A percentile compares a stretch with the other conserved stretches of the same genome.
Conservation (phyloP, 2,113 vertebrate species). For the Nerophis ophidion region DNA sequence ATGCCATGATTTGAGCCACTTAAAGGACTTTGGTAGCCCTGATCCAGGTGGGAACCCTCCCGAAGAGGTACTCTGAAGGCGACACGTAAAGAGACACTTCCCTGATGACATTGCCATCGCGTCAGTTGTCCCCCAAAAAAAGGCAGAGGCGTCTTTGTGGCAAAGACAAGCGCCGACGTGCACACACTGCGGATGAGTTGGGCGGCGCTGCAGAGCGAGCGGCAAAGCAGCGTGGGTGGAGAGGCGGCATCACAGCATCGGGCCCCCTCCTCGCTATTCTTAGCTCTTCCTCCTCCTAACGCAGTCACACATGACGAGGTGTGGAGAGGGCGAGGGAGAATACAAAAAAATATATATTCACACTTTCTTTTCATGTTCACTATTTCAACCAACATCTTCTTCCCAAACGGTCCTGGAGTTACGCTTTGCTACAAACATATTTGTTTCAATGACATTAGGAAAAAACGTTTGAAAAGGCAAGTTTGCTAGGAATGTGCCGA, state of each 20-base stretch:
- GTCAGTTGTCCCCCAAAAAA: slow-evolving; percentile 20
- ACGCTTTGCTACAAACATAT: no score
- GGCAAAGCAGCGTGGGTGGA: slow-evolving; percentile 40
- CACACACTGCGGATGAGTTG: slow-evolving; percentile 5
- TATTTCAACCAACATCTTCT: background rate
- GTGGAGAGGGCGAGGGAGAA: slow-evolving; percentile 31
- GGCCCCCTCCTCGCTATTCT: slow-evolving; percentile 55
- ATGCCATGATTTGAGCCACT: no score
- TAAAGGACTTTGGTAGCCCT: background rate
- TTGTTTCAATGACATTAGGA: no score
- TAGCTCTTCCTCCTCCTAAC: slow-evolving; percentile 54
- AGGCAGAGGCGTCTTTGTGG: slow-evolving; percentile 1
- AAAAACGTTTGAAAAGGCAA: no score
- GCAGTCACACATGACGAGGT: slow-evolving; percentile 54
- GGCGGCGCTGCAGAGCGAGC: slow-evolving; percentile 12
- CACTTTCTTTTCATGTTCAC: background rate
- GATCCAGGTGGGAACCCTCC: slow-evolving; percentile 8
- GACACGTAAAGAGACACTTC: background rate
- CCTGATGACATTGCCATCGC: slow-evolving; percentile 22
- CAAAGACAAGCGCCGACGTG: background rate
- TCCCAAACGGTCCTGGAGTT: no score
- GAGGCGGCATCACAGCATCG: slow-evolving; percentile 40
- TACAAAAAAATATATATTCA: slow-evolving; percentile 2
- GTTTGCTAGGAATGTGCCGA: no score
- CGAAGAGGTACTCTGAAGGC: slow-evolving; percentile 25